Evolutionary conservation across 2,113 vertebrate species (phyloP).

Genomic region (Meleagris gallopavo): DNA sequence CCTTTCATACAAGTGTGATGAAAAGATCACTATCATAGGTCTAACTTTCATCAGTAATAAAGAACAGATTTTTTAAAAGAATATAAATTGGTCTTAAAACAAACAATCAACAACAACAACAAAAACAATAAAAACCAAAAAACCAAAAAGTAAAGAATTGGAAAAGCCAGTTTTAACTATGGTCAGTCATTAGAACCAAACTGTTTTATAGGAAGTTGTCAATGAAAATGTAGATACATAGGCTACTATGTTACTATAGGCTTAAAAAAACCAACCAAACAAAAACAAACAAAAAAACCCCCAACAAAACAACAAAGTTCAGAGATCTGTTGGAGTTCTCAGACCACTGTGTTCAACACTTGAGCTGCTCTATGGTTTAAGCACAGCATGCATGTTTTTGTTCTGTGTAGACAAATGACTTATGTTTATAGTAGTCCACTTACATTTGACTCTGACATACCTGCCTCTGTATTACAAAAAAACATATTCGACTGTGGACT

Average conservation of each 20-base stretch:
- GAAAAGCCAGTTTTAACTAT: neutral
- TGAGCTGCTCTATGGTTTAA: neutral
- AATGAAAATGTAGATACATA: too few species aligned
- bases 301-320: neutral
- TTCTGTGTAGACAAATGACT: neutral
- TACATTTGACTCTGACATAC: neutral
- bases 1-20: neutral
- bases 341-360: rapidly evolving
- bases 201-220: neutral
- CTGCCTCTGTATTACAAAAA: neutral
- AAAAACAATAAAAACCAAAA: too few species aligned
- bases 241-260: neutral
- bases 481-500: neutral
- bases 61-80: neutral
- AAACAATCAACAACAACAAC: too few species aligned
- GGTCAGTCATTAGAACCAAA: neutral
- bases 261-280: neutral
- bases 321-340: neutral
- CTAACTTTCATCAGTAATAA: neutral
- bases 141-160: neutral
- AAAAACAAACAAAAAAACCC: too few species aligned
- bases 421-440: rapidly evolving
- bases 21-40: neutral
- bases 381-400: rapidly evolving
- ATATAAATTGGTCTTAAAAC: neutral